These are phyloP conservation scores for Lordiphosa stackelbergi DNA, from an alignment of 1,140 invertebrate genomes.

Conservation along the genomic window DNA sequence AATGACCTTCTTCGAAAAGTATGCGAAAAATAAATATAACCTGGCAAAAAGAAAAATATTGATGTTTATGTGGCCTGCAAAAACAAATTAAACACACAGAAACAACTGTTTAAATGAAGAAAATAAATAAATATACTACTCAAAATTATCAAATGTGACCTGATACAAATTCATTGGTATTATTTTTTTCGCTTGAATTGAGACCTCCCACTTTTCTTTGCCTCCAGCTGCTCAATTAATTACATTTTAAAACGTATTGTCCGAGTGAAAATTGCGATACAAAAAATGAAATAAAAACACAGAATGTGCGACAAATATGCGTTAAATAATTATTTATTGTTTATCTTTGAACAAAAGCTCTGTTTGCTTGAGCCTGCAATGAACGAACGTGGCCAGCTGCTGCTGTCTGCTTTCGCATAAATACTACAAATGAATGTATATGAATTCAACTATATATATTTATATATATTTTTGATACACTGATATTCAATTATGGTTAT, in stretches of 20 bases:
- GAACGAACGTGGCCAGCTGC: slow-evolving; percentile 3
- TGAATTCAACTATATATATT: no score
- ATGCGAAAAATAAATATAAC: slow-evolving; percentile 42
- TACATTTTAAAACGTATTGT: slow-evolving; percentile 31
- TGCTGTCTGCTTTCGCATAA: slow-evolving; percentile 27
- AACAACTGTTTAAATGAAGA: slow-evolving; percentile 62
- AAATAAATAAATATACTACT: slow-evolving; percentile 21
- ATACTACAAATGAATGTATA: slow-evolving; percentile 16
- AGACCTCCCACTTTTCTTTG: slow-evolving; percentile 19
- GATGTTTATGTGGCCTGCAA: slow-evolving; percentile 37
- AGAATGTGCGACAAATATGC: slow-evolving; percentile 44
- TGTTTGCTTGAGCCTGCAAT: slow-evolving; percentile 20
- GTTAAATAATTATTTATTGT: slow-evolving; percentile 54
- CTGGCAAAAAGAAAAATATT: slow-evolving; percentile 30
- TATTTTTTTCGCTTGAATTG: slow-evolving; percentile 25
- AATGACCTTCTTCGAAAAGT: slow-evolving; percentile 12
- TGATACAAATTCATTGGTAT: slow-evolving; percentile 55
- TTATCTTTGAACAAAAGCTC: slow-evolving; percentile 37
- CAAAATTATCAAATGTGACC: slow-evolving; percentile 28
- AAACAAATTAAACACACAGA: slow-evolving; percentile 16
- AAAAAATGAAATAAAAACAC: slow-evolving; percentile 40
- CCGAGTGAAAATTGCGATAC: slow-evolving; percentile 24
- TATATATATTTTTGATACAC: slow-evolving; percentile 53
- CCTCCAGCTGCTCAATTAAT: slow-evolving; percentile 49
- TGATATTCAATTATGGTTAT: slow-evolving; percentile 67